Percentiles rank a stretch among this genome's conserved stretches.
Conservation (phyloP, 1,140 invertebrate genomes). For the Liolophura sinensis region DNA sequence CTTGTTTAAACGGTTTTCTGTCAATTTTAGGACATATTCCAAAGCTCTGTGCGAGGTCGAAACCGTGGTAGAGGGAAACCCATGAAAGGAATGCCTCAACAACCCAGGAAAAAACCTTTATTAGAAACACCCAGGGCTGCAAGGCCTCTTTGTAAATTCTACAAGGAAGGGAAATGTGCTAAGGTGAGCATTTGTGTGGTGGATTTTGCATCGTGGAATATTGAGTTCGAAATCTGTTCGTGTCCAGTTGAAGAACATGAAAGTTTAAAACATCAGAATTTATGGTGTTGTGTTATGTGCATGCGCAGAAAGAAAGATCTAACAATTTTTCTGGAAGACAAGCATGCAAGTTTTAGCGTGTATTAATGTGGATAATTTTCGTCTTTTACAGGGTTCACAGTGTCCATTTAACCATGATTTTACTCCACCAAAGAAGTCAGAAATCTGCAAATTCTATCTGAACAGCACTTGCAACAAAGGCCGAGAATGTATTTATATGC, state of each 20-base stretch:
- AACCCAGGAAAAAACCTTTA: conserved; percentile 44
- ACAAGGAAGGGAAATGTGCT: conserved; percentile 86
- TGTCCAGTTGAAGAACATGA: too few relatives aligned
- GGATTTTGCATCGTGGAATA: too few relatives aligned
- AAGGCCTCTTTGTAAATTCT: conserved; percentile 70
- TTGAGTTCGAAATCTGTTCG: too few relatives aligned
- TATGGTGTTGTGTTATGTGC: too few relatives aligned
- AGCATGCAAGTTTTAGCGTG: too few relatives aligned
- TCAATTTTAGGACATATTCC: neutral
- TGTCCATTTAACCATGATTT: conserved; percentile 87
- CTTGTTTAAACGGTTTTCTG: neutral
- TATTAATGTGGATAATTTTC: conserved; percentile 10
- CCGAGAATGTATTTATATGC: conserved; percentile 95
- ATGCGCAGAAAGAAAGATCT: too few relatives aligned
- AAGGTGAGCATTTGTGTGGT: conserved; percentile 59
- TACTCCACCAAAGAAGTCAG: conserved; percentile 82
- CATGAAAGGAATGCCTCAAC: conserved; percentile 24
- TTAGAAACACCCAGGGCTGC: conserved; percentile 41
- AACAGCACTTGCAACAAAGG: conserved; percentile 94
- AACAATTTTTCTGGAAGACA: too few relatives aligned
- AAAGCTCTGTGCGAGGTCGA: neutral
- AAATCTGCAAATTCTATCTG: conserved; percentile 95
- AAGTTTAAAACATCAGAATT: too few relatives aligned
- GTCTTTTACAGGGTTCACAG: conserved; percentile 67
- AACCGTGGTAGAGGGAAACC: neutral